Conservation (phyloP, 2,797 vertebrate genomes). For the Oceanodroma leucorhoa region DNA sequence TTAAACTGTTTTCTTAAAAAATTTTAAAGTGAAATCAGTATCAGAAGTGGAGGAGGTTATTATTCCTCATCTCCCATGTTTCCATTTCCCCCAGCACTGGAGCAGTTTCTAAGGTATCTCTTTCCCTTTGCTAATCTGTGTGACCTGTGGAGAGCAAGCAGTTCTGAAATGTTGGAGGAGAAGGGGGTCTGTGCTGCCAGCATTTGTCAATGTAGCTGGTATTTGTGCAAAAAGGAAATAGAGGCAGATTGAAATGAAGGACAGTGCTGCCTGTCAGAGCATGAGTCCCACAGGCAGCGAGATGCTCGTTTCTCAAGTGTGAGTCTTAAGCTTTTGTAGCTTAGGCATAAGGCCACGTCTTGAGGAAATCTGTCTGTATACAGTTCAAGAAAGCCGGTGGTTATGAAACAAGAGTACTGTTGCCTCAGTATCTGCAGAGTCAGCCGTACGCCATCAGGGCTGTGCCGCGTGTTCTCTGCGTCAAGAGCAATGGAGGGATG, state of each 20-base stretch:
- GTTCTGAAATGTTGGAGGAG: background rate
- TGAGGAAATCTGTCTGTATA: background rate
- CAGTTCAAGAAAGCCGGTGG: background rate
- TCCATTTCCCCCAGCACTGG: background rate
- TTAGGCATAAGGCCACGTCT: background rate
- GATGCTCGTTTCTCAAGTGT: background rate
- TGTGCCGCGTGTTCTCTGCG: background rate
- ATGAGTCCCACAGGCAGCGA: accelerated
- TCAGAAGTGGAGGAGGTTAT: background rate
- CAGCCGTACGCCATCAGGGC: background rate
- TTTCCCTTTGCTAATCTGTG: background rate
- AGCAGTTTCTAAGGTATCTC: background rate
- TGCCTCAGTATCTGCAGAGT: background rate
- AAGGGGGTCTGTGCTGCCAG: background rate
- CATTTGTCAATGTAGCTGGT: background rate
- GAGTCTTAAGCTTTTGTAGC: background rate
- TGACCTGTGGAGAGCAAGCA: background rate
- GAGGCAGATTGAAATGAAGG: background rate
- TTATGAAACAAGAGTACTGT: background rate
- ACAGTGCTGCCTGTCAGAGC: background rate
- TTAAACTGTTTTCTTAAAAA: background rate
- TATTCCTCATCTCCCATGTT: background rate
- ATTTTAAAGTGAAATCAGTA: background rate
- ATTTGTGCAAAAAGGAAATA: background rate
- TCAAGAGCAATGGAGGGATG: background rate